A percentile compares a stretch with the other conserved stretches of the same genome.
These are phyloP conservation scores for Ceratina japonica DNA, from an alignment of 1,140 invertebrate species.

Conservation along the genomic window DNA sequence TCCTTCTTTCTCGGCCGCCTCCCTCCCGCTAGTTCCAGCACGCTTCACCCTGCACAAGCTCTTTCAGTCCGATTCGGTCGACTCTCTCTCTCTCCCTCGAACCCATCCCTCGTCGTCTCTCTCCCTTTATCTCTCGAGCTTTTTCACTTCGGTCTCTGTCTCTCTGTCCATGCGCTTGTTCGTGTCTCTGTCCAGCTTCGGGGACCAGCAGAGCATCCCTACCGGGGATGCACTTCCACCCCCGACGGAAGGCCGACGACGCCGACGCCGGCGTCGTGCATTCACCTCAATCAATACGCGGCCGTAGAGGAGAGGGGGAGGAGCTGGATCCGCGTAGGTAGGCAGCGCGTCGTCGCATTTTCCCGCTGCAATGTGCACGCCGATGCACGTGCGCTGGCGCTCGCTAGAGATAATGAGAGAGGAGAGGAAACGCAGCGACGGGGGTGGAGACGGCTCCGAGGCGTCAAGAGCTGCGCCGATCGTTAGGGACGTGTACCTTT, in stretches of 20 bases:
- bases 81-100: constrained; percentile 38
- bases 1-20: constrained; percentile 24
- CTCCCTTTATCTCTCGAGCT: background rate
- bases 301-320: constrained; percentile 42
- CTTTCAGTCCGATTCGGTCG: constrained; percentile 14
- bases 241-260: constrained; percentile 43
- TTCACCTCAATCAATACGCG: constrained; percentile 78
- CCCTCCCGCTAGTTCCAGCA: constrained; percentile 17
- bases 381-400: constrained; percentile 50
- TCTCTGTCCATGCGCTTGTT: background rate
- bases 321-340: constrained; percentile 45
- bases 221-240: constrained; percentile 56
- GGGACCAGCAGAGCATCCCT: background rate
- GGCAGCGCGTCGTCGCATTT: constrained; percentile 17
- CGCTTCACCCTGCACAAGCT: constrained; percentile 36
- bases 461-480: constrained; percentile 25
- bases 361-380: constrained; percentile 48
- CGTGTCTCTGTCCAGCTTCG: background rate
- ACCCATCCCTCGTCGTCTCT: background rate
- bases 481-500: constrained; percentile 19
- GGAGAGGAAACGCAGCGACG: background rate
- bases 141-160: constrained; percentile 14
- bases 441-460: background rate
- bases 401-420: constrained; percentile 41
- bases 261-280: constrained; percentile 70